phyloP scores from a whole-genome alignment of 1,140 invertebrate species.

The Rhynchophorus ferrugineus region DNA sequence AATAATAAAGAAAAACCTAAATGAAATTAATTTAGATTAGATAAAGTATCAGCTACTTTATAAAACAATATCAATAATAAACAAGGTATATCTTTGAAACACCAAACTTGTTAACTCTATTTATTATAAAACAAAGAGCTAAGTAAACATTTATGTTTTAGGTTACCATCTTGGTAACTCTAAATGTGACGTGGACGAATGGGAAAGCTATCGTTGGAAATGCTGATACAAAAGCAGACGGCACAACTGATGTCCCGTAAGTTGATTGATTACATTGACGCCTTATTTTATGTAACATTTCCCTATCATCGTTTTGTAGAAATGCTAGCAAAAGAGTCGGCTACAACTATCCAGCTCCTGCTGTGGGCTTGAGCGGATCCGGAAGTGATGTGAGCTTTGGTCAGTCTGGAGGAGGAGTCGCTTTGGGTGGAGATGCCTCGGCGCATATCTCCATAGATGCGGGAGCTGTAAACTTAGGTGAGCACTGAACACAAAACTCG shows the following conservation, averaged over 20 bases:
- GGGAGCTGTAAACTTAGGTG: not conserved
- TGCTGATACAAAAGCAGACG: not conserved
- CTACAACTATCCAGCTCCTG: constrained; percentile 18
- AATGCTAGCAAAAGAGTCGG: constrained; percentile 19
- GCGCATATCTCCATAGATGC: not conserved
- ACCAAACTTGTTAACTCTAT: not conserved
- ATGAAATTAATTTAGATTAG: too few species aligned
- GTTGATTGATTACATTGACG: not conserved
- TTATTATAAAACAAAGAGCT: not conserved
- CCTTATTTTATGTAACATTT: not conserved
- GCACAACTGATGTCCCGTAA: not conserved
- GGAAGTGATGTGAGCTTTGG: constrained; percentile 2
- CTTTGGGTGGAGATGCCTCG: not conserved
- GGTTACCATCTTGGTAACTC: not conserved
- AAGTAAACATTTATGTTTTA: not conserved
- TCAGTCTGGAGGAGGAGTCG: not conserved
- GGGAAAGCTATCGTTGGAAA: not conserved
- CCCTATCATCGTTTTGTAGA: constrained; percentile 5
- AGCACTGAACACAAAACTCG: not conserved
- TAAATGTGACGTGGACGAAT: not conserved
- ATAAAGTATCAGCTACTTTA: too few species aligned
- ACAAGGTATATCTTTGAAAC: not conserved
- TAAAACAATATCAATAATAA: not conserved
- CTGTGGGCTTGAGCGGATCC: constrained; percentile 4
- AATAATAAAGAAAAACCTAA: too few species aligned